Conservation (phyloP, 2,888 invertebrate species). For the Bombylius major region DNA sequence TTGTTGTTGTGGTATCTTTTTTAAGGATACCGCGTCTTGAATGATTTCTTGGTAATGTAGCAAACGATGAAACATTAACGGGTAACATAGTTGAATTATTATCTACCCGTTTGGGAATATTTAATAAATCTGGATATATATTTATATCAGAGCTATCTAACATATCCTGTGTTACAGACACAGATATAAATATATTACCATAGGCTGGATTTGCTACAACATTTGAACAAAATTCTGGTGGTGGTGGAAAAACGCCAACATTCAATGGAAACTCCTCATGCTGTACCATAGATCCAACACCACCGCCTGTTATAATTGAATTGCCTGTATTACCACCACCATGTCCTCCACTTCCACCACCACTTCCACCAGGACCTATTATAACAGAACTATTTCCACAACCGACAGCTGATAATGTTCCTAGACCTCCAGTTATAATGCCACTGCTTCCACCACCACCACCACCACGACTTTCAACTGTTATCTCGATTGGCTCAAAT, state of each 20-base stretch:
- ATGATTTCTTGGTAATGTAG: constrained; percentile 38
- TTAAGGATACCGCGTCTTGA: constrained; percentile 34
- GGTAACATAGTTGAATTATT: constrained; percentile 23
- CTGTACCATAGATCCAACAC: constrained; percentile 4
- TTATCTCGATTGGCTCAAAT: constrained; percentile 48
- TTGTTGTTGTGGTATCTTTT: constrained; percentile 23
- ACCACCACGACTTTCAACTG: constrained; percentile 40
- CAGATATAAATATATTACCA: constrained; percentile 71
- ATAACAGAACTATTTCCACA: constrained; percentile 9
- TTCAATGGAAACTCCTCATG: constrained; percentile 37
- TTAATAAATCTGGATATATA: constrained; percentile 70
- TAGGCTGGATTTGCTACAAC: constrained; percentile 34
- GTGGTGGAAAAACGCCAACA: constrained; percentile 41
- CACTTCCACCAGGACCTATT: constrained; percentile 2
- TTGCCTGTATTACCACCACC: constrained; percentile 1
- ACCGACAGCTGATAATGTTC: constrained; percentile 19
- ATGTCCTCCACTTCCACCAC: not conserved
- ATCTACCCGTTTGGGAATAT: constrained; percentile 47
- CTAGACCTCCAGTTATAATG: constrained; percentile 14
- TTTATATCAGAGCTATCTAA: constrained; percentile 45
- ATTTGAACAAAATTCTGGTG: constrained; percentile 45
- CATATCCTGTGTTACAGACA: constrained; percentile 62
- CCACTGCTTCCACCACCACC: constrained; percentile 27
- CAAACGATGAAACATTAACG: constrained; percentile 35
- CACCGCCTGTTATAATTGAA: not conserved